Base-by-base conservation (phyloP, 2,888 invertebrate species). In the Lordiphosa fenestrarum region DNA sequence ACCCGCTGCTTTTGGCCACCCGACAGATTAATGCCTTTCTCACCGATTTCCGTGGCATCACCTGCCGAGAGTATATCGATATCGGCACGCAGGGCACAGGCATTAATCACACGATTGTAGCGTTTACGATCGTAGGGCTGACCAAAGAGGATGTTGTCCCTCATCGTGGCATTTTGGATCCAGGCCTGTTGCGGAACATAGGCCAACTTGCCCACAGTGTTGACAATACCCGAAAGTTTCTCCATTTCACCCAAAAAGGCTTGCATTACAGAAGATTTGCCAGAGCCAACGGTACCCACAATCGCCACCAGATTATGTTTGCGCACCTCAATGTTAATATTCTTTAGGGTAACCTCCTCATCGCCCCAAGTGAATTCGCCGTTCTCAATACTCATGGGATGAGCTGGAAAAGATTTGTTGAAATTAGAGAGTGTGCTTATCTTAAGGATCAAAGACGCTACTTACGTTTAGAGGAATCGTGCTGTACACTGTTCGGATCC, bases 11-110 rank as follows among this genome's bases (percentile, higher is more conserved):
- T 93, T 88, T 98, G 97, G 2, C 96, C 93, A 68, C 96, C 96
- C 72, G 95, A 95, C n/a, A 97, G 91, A 33, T 89, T 89, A 38
- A 98, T 96, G 88, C 96, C 96, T 91, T 98, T 99, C 90, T 99
- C 99, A 61, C 99, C 99, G 72, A 99, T 99, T 91, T 99, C 99
- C 0, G 99, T 99, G 86, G 93, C 92, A 91, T 99, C 99, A 0
- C 98, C 98, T 10, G 95, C 98, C 0, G 96, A 96, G 37, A 99
- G 90, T 90, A 98, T 97, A 46, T 96, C 95, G 73, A 99, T 93
- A 91, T 99, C 99, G 0, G 96, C 93, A 73, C 92, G 93, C 52
- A 99, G 91, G 2, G 98, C 98, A 89, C 98, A 99, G 0, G 96
- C 95, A 64, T 95, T 94, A 37, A 99, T 92, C 0, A 98, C 94